phyloP scores from a whole-genome alignment of 2,113 vertebrate genomes.

The Callithrix jacchus region DNA sequence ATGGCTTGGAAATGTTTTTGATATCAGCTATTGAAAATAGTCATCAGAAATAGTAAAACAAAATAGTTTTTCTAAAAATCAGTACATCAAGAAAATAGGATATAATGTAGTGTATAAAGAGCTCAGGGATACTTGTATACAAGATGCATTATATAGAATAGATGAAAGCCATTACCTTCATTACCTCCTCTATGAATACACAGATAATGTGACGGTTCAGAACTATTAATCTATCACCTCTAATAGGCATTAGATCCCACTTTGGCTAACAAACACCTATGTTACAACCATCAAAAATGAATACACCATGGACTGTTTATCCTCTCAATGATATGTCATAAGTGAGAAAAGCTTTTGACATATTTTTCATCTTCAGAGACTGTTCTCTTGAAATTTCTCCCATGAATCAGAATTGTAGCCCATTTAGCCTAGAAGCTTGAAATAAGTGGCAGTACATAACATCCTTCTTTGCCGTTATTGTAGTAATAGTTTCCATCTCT shows the following conservation, averaged over 20 bases:
- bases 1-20: not conserved
- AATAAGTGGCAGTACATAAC: not conserved
- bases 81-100: not conserved
- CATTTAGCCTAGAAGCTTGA: constrained; percentile 2
- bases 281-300: constrained; percentile 45
- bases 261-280: constrained; percentile 41
- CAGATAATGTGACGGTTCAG: not conserved
- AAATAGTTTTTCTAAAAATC: not conserved
- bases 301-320: constrained; percentile 8
- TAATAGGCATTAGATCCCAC: not conserved
- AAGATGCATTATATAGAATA: not conserved
- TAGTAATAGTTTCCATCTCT: not conserved
- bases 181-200: not conserved
- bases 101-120: not conserved
- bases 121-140: not conserved
- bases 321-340: not conserved
- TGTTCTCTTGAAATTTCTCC: constrained; percentile 59
- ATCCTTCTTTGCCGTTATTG: not conserved
- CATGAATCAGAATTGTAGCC: not conserved
- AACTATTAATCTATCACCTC: constrained; percentile 27
- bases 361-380: constrained; percentile 39
- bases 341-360: constrained; percentile 34
- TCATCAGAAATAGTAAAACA: constrained; percentile 3
- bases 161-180: not conserved
- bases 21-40: not conserved